A percentile compares a stretch with the other conserved stretches of the same genome.
Evolutionary conservation across 2,888 invertebrate genomes (phyloP).

Genomic region (Plebejus melissa): DNA sequence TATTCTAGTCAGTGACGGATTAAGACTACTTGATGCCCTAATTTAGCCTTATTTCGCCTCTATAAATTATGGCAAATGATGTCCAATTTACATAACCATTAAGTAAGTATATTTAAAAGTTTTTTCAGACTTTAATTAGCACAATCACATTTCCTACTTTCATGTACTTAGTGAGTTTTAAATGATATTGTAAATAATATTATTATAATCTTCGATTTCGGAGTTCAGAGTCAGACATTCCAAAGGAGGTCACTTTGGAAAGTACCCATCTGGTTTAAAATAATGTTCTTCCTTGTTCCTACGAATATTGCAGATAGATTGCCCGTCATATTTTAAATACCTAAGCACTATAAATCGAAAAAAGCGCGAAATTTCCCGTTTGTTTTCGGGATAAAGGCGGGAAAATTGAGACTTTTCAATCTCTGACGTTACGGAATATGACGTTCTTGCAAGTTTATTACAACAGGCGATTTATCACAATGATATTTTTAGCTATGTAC

Average conservation of each 20-base stretch:
- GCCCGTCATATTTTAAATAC: neutral
- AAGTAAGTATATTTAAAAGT: too few relatives aligned
- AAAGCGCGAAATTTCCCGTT: neutral
- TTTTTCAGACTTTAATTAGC: neutral
- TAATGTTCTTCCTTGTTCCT: slow-evolving; percentile 17
- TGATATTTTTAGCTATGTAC: neutral
- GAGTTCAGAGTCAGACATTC: slow-evolving; percentile 13
- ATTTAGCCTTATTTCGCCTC: too few relatives aligned
- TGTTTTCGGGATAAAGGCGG: slow-evolving; percentile 18
- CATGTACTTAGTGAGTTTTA: neutral
- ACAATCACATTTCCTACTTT: too few relatives aligned
- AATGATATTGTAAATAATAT: neutral
- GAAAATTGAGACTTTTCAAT: slow-evolving; percentile 4
- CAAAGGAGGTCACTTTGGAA: slow-evolving; percentile 64
- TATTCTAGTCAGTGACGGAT: too few relatives aligned
- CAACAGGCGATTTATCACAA: neutral
- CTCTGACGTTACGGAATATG: neutral
- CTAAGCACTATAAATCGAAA: neutral
- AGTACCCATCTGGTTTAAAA: slow-evolving; percentile 41
- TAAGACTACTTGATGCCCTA: too few relatives aligned
- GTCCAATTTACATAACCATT: too few relatives aligned
- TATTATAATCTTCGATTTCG: neutral
- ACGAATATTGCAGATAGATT: neutral
- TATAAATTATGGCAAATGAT: too few relatives aligned
- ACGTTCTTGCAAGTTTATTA: slow-evolving; percentile 6